Evolutionary conservation across 2,888 invertebrate genomes (phyloP), one percentile per base, ranked within the genome.

Genomic region (Liposcelis brunnea): DNA sequence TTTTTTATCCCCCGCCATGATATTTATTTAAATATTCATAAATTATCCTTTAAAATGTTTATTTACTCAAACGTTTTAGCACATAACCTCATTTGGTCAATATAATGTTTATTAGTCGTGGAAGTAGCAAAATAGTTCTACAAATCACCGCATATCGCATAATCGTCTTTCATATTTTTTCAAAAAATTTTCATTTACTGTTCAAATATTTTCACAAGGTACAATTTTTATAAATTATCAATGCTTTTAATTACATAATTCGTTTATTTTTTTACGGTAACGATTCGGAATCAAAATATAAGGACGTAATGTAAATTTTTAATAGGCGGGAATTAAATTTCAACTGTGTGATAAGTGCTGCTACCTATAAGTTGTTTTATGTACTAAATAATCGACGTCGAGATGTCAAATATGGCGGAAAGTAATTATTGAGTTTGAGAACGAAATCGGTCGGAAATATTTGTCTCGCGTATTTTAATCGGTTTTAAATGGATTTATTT

Each of bases 321-420:
- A 8, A 26, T 26, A 6, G 5, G 26, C 26, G 26, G 26, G 4
- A 26, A 26, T 4, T 4, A 26, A 8, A 26, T 26, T 26, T 4
- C 26, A 4, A 26, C 26, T 8, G 42, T 31, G 11, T 3, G 33
- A 31, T 31, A 19, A 8, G 15, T 34, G 35, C 21, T 14, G 31
- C 34, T 49, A 49, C 47, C 49, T 43, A 46, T 42, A 42, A 49
- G 31, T 37, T 11, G 44, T 31, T 42, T 43, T 45, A 15, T 49
- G 49, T 62, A 68, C 64, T 59, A 69, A 64, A 66, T 65, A 68
- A 69, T 70, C 69, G 69, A 71, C 68, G 66, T 67, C 62, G 66
- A 67, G 60, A 61, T 59, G 66, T 60, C 62, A 65, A 66, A 67
- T 60, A 64, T 64, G 65, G 62, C 65, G 66, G 67, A 65, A 65